Evolutionary conservation across 1,140 invertebrate genomes (phyloP), one percentile per base, ranked within the genome.

Genomic region (Nephila pilipes): DNA sequence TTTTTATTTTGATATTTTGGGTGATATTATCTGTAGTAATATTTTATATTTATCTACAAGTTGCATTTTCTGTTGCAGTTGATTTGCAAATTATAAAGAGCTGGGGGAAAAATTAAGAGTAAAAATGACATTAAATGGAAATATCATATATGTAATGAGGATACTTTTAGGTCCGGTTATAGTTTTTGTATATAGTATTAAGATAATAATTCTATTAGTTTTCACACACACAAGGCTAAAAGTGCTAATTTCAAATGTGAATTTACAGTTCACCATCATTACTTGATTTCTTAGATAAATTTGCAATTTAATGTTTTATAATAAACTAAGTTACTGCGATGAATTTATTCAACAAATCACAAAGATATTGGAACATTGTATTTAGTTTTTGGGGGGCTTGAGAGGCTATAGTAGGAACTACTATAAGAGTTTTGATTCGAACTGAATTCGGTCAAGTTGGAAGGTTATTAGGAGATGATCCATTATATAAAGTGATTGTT

Each of bases 321-420:
- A n/a, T 46, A 58, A 46, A 57, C 20, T 55, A n/a, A 57, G 18
- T 38, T 87, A 55, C 63, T 92, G 81, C 95, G 96, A 95, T 96
- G 95, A 95, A 94, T 97, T 94, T 97, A 96, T 95, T 97, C 97
- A 93, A 97, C 97, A 94, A 97, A 97, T 96, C 97, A 97, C 96
- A 97, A 97, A 96, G 96, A 97, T 96, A 97, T 97, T 96, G 97
- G 97, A 94, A 97, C 96, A 75, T 95, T 97, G 95, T 97, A 97
- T 96, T 97, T 97, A 95, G 96, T 97, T 94, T 97, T 97, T 95
- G 97, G n/a, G n/a, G 97, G 25, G 95, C 96, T 94, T 97, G 97
- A 96, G 94, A 96, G 55, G 97, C 96, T 94, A 96, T 97, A 96
- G 94, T 97, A 36, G 97, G 97, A 85, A 96, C 96, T 55, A 96